These are phyloP conservation scores for Cosmia pyralina DNA, from an alignment of 2,888 invertebrate genomes.

Conservation along the genomic window DNA sequence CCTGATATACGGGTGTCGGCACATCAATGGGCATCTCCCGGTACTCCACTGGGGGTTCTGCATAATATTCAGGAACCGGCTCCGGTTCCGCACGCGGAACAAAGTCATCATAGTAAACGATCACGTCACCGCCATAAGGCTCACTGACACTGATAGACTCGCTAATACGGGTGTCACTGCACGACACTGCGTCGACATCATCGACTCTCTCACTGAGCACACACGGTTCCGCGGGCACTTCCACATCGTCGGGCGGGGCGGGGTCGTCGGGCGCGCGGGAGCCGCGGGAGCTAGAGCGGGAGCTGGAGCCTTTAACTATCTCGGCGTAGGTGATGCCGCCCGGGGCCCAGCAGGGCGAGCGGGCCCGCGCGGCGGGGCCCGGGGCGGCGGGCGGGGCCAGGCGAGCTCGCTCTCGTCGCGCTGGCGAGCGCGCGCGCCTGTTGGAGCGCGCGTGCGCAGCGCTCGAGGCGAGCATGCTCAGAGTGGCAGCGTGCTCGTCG, in stretches of 20 bases:
- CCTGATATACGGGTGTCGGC: conserved; percentile 40
- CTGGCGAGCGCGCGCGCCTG: conserved; percentile 84
- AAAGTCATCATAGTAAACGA: conserved; percentile 69
- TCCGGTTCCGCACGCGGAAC: conserved; percentile 48
- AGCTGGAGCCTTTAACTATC: conserved; percentile 92
- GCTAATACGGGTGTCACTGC: conserved; percentile 77
- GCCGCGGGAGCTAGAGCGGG: conserved; percentile 80
- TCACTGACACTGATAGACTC: conserved; percentile 83
- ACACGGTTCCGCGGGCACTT: conserved; percentile 73
- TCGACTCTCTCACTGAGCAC: conserved; percentile 71
- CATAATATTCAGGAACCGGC: conserved; percentile 59
- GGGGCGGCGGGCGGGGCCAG: conserved; percentile 52
- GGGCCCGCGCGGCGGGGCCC: conserved; percentile 58
- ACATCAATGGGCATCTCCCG: conserved; percentile 65
- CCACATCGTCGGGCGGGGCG: conserved; percentile 64
- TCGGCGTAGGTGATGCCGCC: conserved; percentile 95
- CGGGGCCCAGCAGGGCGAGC: conserved; percentile 92
- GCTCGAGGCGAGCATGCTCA: conserved; percentile 87
- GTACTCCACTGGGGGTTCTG: conserved; percentile 64
- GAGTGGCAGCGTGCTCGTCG: conserved; percentile 91
- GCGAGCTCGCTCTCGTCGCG: conserved; percentile 71
- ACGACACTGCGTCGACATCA: conserved; percentile 58
- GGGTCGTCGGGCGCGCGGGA: conserved; percentile 69
- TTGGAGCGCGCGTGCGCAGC: conserved; percentile 78
- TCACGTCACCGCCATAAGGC: conserved; percentile 73